A percentile compares a stretch with the other conserved stretches of the same genome.
Conservation (phyloP, 2,113 vertebrate genomes). For the Bettongia penicillata region DNA sequence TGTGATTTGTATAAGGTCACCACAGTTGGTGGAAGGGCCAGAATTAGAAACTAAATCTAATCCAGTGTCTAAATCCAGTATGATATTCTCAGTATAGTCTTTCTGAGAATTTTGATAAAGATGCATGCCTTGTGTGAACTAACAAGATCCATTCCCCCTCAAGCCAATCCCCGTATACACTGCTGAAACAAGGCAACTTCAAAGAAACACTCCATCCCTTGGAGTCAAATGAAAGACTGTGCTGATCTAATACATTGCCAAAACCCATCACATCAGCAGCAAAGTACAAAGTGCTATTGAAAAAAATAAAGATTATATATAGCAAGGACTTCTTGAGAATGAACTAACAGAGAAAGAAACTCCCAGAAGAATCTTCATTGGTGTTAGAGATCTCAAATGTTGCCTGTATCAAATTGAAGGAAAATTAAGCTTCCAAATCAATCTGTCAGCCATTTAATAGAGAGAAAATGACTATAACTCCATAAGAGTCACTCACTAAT, state of each 20-base stretch:
- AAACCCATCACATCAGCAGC: slow-evolving; percentile 15
- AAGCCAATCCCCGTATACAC: not conserved
- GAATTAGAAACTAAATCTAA: not conserved
- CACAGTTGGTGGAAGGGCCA: not conserved
- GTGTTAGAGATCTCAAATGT: not conserved
- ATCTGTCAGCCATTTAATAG: not conserved
- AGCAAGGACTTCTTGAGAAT: not conserved
- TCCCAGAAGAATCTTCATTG: not conserved
- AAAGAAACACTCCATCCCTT: not conserved
- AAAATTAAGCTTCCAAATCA: not conserved
- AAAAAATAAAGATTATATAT: not conserved
- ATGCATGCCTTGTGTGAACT: not conserved
- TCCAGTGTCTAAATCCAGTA: not conserved
- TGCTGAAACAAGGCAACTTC: not conserved
- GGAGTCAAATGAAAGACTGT: slow-evolving; percentile 14
- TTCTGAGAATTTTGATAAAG: not conserved
- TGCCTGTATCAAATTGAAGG: not conserved
- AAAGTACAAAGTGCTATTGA: not conserved
- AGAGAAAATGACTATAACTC: not conserved
- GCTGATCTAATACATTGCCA: not conserved
- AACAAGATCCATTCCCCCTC: not conserved
- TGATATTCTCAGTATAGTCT: not conserved
- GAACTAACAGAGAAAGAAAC: not conserved
- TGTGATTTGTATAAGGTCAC: not conserved
- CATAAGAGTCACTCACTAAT: not conserved